These are phyloP conservation scores for Pterobdella sp. DNA, from an alignment of 2,888 invertebrate species.

Conservation along the genomic window DNA sequence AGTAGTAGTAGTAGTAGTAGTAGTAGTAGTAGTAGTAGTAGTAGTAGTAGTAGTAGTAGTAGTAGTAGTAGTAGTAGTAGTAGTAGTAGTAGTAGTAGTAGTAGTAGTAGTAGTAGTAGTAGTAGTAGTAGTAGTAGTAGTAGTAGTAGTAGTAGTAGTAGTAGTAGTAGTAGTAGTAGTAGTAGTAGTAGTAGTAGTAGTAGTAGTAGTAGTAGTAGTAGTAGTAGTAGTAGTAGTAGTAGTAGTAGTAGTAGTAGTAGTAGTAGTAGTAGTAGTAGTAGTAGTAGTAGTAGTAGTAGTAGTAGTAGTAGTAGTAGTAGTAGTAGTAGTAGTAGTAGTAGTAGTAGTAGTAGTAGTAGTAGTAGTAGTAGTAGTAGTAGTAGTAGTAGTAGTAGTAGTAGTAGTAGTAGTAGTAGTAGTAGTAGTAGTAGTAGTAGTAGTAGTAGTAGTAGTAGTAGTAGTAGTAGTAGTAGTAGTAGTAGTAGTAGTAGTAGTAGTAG, in stretches of 20 bases:
- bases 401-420: slow-evolving; percentile 11
- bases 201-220: slow-evolving; percentile 31
- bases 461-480: slow-evolving; percentile 11
- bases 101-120: slow-evolving; percentile 29
- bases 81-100: slow-evolving; percentile 17
- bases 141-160: slow-evolving; percentile 29
- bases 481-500: slow-evolving; percentile 11
- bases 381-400: slow-evolving; percentile 9
- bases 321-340: slow-evolving; percentile 1
- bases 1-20: background rate
- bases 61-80: slow-evolving; percentile 30
- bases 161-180: slow-evolving; percentile 28
- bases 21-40: background rate
- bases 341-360: background rate
- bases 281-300: slow-evolving; percentile 24
- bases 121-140: slow-evolving; percentile 28
- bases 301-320: slow-evolving; percentile 11
- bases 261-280: slow-evolving; percentile 27
- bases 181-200: slow-evolving; percentile 30
- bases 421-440: slow-evolving; percentile 11
- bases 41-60: slow-evolving; percentile 20
- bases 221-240: slow-evolving; percentile 28
- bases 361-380: slow-evolving; percentile 1
- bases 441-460: slow-evolving; percentile 11
- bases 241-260: slow-evolving; percentile 27